phyloP scores from a whole-genome alignment of 2,113 vertebrate species.

The Ailuropoda melanoleuca region DNA sequence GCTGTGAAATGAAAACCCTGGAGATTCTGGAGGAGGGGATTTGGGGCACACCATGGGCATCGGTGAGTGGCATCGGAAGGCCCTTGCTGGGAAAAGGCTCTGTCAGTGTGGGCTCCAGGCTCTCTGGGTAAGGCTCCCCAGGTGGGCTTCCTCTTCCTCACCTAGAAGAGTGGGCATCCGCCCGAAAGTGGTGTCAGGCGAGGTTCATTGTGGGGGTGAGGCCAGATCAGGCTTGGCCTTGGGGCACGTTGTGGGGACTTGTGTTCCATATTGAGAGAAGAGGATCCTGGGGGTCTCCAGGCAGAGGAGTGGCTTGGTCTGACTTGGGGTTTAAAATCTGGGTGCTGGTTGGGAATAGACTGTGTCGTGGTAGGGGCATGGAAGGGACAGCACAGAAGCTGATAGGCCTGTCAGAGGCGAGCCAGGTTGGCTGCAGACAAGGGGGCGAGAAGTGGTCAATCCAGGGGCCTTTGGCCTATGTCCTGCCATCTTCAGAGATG shows the following conservation, averaged over 20 bases:
- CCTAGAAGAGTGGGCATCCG: background rate
- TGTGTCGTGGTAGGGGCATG: rapidly evolving
- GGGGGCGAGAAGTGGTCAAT: rapidly evolving
- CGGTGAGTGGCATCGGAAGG: rapidly evolving
- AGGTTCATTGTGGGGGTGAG: background rate
- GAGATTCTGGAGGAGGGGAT: background rate
- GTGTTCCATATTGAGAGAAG: background rate
- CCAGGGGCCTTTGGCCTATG: rapidly evolving
- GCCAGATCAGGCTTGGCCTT: background rate
- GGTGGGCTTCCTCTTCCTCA: background rate
- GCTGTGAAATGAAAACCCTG: background rate
- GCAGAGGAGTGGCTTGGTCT: background rate
- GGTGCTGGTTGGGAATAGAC: background rate
- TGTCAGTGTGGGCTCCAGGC: background rate
- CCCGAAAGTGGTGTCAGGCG: background rate
- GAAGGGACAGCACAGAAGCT: background rate
- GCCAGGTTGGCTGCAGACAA: background rate
- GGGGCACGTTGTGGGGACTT: rapidly evolving
- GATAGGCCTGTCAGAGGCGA: rapidly evolving
- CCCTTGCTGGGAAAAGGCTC: background rate
- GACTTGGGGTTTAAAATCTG: background rate
- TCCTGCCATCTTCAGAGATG: background rate
- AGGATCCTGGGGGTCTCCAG: background rate
- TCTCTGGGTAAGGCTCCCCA: background rate
- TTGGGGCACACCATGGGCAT: rapidly evolving